These are phyloP conservation scores for Prunella strophiata DNA, from an alignment of 2,797 vertebrate genomes.

Conservation along the genomic window DNA sequence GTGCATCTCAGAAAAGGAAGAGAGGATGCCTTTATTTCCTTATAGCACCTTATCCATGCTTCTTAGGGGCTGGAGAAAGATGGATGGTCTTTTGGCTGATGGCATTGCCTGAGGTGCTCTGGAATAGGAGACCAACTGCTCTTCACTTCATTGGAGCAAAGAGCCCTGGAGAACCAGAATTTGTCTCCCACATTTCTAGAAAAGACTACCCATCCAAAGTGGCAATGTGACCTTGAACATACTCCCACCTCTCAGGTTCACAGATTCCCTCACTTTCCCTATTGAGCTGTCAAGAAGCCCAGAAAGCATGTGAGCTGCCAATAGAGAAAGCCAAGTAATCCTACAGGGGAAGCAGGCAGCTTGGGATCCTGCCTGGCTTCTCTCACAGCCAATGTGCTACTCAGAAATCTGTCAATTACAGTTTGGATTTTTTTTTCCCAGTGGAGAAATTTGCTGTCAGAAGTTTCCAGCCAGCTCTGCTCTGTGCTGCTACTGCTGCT, in stretches of 20 bases:
- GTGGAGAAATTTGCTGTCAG: not conserved
- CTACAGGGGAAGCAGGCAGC: not conserved
- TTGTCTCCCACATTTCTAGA: not conserved
- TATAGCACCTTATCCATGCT: not conserved
- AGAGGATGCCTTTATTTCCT: not conserved
- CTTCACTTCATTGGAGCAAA: not conserved
- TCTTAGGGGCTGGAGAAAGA: not conserved
- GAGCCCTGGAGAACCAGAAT: not conserved
- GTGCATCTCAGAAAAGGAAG: not conserved
- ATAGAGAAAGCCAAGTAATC: not conserved
- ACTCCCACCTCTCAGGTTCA: not conserved
- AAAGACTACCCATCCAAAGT: not conserved
- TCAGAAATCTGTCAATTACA: slow-evolving; percentile 13
- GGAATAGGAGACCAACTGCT: not conserved
- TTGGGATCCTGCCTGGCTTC: not conserved
- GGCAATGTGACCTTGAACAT: not conserved
- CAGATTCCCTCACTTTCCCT: not conserved
- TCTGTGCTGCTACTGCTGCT: not conserved
- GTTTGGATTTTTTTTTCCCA: not conserved
- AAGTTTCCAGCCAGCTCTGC: slow-evolving; percentile 3
- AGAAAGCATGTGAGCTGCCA: not conserved
- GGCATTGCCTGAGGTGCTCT: not conserved
- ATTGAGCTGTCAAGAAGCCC: not conserved
- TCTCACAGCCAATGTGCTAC: not conserved
- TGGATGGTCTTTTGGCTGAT: not conserved